Conservation (phyloP, 1,140 invertebrate species). For the Drosophila arizonae region DNA sequence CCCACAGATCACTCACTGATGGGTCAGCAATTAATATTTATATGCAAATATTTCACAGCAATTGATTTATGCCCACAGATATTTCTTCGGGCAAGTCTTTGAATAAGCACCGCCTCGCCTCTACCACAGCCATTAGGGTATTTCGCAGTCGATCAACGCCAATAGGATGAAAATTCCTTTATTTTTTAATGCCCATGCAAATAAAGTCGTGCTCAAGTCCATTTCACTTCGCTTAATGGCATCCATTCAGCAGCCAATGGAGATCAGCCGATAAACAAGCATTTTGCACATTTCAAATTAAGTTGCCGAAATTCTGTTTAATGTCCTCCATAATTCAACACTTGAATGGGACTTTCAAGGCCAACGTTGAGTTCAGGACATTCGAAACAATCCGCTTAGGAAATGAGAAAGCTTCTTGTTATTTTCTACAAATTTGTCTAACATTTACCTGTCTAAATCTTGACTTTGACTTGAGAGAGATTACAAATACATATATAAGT, state of each 20-base stretch:
- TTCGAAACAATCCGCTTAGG: too few species aligned
- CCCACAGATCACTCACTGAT: neutral
- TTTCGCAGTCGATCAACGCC: neutral
- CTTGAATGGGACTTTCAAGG: neutral
- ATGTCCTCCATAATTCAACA: neutral
- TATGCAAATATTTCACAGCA: neutral
- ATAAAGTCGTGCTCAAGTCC: neutral
- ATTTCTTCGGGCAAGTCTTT: neutral
- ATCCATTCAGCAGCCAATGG: neutral
- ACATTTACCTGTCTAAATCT: too few species aligned
- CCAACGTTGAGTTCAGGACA: too few species aligned
- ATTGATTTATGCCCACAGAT: neutral
- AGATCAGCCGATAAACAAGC: slow-evolving; percentile 18
- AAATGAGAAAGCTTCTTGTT: too few species aligned
- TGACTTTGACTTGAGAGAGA: too few species aligned
- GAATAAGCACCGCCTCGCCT: too few species aligned
- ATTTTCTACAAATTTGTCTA: too few species aligned
- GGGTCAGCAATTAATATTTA: neutral
- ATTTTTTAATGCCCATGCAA: neutral
- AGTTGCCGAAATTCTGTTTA: slow-evolving; percentile 6
- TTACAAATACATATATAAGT: too few species aligned
- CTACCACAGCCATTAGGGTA: neutral
- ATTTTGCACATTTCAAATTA: slow-evolving; percentile 12
- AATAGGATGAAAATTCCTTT: too few species aligned
- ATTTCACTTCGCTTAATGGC: slow-evolving; percentile 25